These are phyloP conservation scores for Rostratula benghalensis DNA, from an alignment of 2,113 vertebrate species.

Conservation along the genomic window DNA sequence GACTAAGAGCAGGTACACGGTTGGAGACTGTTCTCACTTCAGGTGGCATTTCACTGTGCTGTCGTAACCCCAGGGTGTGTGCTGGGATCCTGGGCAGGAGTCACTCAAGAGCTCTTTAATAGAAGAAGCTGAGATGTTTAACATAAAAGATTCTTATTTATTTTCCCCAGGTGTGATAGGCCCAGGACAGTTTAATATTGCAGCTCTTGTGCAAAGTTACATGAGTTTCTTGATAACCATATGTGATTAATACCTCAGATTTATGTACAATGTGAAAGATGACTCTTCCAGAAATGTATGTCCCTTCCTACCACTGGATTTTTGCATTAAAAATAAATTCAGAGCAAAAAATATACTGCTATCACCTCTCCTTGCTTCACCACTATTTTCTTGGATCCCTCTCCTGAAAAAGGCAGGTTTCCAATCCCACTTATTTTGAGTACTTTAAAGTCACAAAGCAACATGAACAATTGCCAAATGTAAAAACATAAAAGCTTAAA, in stretches of 20 bases:
- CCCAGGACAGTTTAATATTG: neutral
- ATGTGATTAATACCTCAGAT: neutral
- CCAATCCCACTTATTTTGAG: neutral
- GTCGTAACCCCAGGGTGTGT: neutral
- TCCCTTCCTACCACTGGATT: neutral
- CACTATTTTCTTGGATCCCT: neutral
- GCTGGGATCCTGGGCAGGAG: neutral
- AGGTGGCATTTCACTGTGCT: neutral
- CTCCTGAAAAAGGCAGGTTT: neutral
- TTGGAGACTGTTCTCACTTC: accelerated
- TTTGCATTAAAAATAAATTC: neutral
- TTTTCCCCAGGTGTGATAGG: neutral
- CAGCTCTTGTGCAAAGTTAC: neutral
- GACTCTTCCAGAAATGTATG: neutral
- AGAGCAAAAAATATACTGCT: neutral
- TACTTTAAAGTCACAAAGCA: neutral
- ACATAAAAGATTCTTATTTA: neutral
- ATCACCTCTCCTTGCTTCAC: neutral
- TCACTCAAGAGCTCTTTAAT: neutral
- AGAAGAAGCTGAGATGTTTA: neutral
- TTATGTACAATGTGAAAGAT: neutral
- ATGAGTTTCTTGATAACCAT: neutral
- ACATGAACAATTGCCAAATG: neutral
- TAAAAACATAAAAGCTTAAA: neutral
- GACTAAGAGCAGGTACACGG: accelerated